These are phyloP conservation scores for Hippasteria phrygiana DNA, from an alignment of 53 echinoderm and acorn worm genomes.

Conservation along the genomic window DNA sequence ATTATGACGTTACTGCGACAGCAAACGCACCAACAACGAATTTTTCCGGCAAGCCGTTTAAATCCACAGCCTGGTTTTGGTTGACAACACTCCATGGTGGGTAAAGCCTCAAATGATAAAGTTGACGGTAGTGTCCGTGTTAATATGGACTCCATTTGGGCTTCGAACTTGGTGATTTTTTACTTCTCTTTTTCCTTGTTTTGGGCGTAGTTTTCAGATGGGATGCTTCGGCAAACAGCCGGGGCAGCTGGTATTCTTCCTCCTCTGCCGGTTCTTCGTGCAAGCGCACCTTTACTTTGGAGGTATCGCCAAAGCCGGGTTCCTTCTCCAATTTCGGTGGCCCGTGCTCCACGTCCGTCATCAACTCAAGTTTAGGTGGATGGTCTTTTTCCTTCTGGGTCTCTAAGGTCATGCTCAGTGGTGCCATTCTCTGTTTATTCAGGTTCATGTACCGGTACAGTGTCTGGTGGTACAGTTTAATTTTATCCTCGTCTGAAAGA, in stretches of 20 bases:
- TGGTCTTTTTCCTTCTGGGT: not conserved
- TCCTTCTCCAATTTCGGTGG: not conserved
- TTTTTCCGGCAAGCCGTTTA: not conserved
- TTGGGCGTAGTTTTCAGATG: constrained; percentile 30
- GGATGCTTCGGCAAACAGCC: constrained; percentile 41
- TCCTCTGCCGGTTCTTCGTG: not conserved
- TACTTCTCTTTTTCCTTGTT: constrained; percentile 21
- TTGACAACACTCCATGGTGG: constrained; percentile 70
- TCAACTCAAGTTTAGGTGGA: not conserved
- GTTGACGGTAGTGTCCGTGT: not conserved
- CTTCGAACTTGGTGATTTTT: not conserved
- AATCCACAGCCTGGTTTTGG: constrained; percentile 2
- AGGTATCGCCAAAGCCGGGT: not conserved
- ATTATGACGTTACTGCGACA: constrained; percentile 51
- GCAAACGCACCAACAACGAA: constrained; percentile 55
- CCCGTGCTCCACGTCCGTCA: not conserved
- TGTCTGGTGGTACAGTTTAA: constrained; percentile 70
- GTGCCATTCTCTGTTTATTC: constrained; percentile 53
- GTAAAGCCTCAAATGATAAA: not conserved
- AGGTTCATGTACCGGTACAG: constrained; percentile 61
- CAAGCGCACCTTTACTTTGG: not conserved
- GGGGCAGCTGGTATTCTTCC: not conserved
- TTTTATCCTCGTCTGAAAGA: constrained; percentile 60
- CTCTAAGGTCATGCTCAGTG: constrained; percentile 47
- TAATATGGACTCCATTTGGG: constrained; percentile 16